Evolutionary conservation across 1,140 invertebrate species (phyloP).

Genomic region (Drosophila ohnishii): DNA sequence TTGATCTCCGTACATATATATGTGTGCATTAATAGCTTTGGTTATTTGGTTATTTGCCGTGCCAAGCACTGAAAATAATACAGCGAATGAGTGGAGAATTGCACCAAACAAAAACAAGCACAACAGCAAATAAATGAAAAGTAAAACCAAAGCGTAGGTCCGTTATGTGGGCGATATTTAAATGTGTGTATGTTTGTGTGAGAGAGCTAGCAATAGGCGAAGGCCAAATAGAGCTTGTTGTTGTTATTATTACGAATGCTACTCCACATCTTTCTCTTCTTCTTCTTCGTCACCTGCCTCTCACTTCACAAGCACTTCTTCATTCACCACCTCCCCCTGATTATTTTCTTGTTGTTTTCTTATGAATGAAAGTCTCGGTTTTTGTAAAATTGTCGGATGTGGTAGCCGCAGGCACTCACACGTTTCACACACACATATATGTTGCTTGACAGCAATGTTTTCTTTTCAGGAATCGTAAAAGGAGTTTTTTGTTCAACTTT

Average conservation of each 20-base stretch:
- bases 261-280: conserved; percentile 4
- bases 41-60: conserved; percentile 44
- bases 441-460: not conserved
- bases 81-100: conserved; percentile 23
- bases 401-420: conserved; percentile 17
- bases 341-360: conserved; percentile 20
- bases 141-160: conserved; percentile 29
- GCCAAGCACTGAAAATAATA: conserved; percentile 39
- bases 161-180: conserved; percentile 30
- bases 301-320: conserved; percentile 8
- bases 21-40: conserved; percentile 49
- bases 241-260: conserved; percentile 30
- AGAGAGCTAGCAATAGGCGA: conserved; percentile 33
- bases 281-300: conserved; percentile 3
- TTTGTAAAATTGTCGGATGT: conserved; percentile 2
- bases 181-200: conserved; percentile 19
- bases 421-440: conserved; percentile 4
- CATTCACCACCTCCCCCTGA: conserved; percentile 1
- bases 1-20: conserved; percentile 5
- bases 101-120: conserved; percentile 20
- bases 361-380: conserved; percentile 38
- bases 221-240: conserved; percentile 40
- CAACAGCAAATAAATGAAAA: conserved; percentile 23
- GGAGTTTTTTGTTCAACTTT: conserved; percentile 6
- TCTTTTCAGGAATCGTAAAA: not conserved